These are phyloP conservation scores for Gasteruption jaculator DNA, from an alignment of 2,888 invertebrate genomes.

Conservation along the genomic window DNA sequence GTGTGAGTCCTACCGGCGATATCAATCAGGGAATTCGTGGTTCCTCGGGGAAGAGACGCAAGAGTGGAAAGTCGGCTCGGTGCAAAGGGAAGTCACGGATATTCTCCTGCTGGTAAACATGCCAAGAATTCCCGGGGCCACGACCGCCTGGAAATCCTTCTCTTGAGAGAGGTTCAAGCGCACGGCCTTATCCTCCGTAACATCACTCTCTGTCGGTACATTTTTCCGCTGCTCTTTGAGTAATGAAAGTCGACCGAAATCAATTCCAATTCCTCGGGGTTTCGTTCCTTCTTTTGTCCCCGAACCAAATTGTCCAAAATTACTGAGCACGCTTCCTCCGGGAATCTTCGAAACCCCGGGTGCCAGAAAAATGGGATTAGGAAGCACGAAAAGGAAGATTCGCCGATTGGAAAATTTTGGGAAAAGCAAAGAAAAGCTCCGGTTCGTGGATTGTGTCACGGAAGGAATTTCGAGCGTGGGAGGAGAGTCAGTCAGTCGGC, in stretches of 20 bases:
- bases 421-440: too few species aligned
- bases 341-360: constrained; percentile 42
- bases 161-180: too few species aligned
- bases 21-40: too few species aligned
- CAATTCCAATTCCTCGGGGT: constrained; percentile 43
- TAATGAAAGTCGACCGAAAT: constrained; percentile 44
- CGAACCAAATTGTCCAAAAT: too few species aligned
- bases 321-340: constrained; percentile 27
- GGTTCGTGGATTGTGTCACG: too few species aligned
- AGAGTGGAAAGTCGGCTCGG: constrained; percentile 22
- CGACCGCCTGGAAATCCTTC: constrained; percentile 19
- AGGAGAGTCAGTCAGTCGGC: constrained; percentile 26
- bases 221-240: constrained; percentile 38
- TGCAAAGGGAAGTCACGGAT: constrained; percentile 27
- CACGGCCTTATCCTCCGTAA: constrained; percentile 40
- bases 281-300: too few species aligned
- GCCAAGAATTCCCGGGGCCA: constrained; percentile 29
- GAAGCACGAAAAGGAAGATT: constrained; percentile 23
- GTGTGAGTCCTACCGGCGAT: too few species aligned
- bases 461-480: constrained; percentile 23
- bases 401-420: too few species aligned
- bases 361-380: constrained; percentile 35
- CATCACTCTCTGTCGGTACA: constrained; percentile 42
- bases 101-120: constrained; percentile 31
- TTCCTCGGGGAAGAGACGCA: too few species aligned